Percentiles rank a stretch among this genome's conserved stretches.
Conservation (phyloP, 2,113 vertebrate species). For the Pongo pygmaeus region DNA sequence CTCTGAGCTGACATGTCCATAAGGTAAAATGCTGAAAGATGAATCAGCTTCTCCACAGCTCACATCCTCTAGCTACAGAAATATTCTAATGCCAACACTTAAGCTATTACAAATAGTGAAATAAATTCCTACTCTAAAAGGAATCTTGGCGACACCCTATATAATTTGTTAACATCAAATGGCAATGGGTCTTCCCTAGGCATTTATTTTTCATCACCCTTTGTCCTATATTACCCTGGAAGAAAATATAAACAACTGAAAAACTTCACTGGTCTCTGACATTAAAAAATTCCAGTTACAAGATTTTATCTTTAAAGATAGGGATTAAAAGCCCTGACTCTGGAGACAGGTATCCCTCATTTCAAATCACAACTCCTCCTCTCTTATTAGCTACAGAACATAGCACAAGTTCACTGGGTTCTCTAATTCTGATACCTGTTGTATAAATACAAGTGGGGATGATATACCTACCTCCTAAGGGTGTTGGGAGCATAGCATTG, state of each 20-base stretch:
- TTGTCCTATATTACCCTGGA: not conserved
- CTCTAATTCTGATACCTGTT: not conserved
- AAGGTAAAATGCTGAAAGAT: constrained; percentile 38
- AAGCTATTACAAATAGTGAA: constrained; percentile 61
- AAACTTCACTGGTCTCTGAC: not conserved
- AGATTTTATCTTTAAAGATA: not conserved
- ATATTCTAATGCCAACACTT: constrained; percentile 56
- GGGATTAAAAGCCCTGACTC: not conserved
- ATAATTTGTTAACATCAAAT: constrained; percentile 52
- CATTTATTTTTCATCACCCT: constrained; percentile 54
- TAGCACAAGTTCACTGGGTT: not conserved
- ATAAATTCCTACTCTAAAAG: constrained; percentile 66
- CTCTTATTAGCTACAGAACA: not conserved
- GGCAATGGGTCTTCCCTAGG: constrained; percentile 16
- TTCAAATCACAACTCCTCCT: not conserved
- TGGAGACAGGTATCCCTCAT: not conserved
- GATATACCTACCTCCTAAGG: not conserved
- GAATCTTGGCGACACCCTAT: not conserved
- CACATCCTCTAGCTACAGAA: constrained; percentile 41
- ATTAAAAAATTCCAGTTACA: constrained; percentile 23
- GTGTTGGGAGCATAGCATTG: not conserved
- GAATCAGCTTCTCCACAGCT: constrained; percentile 24
- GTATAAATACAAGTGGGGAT: not conserved
- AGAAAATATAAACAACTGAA: constrained; percentile 54
- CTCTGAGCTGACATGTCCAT: constrained; percentile 1